Percentiles rank a stretch among this genome's conserved stretches.
Conservation (phyloP, 2,797 vertebrate genomes). For the Clangula hyemalis region DNA sequence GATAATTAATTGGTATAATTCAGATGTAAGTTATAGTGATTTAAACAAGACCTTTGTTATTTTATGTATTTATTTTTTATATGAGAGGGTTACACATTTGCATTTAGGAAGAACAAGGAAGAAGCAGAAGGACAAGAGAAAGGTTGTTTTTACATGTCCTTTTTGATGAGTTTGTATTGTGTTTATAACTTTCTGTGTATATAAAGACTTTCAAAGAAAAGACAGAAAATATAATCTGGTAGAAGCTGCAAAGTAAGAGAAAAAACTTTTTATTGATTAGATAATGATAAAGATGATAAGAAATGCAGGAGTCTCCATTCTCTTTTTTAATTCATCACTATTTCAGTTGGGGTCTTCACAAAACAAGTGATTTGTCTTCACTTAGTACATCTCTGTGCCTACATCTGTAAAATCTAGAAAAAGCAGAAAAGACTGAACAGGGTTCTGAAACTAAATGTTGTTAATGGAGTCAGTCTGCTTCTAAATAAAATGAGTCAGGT, state of each 20-base stretch:
- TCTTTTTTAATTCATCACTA: not conserved
- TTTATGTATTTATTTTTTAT: not conserved
- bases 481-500: not conserved
- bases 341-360: not conserved
- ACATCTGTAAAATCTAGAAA: not conserved
- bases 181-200: not conserved
- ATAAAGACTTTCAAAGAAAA: not conserved
- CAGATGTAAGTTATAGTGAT: not conserved
- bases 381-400: not conserved
- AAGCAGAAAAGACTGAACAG: not conserved
- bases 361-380: not conserved
- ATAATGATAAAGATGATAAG: not conserved
- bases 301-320: not conserved
- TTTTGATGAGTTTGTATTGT: not conserved
- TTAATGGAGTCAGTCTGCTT: not conserved
- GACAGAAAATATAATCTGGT: not conserved
- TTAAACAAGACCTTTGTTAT: not conserved
- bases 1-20: not conserved
- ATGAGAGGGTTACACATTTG: not conserved
- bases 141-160: not conserved
- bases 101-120: not conserved
- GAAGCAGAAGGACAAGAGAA: not conserved
- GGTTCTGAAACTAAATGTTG: not conserved
- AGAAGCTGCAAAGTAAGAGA: not conserved
- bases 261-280: not conserved